A percentile compares a stretch with the other conserved stretches of the same genome.
Evolutionary conservation across 2,797 vertebrate genomes (phyloP).

Genomic region (Brachyalestes nurse): DNA sequence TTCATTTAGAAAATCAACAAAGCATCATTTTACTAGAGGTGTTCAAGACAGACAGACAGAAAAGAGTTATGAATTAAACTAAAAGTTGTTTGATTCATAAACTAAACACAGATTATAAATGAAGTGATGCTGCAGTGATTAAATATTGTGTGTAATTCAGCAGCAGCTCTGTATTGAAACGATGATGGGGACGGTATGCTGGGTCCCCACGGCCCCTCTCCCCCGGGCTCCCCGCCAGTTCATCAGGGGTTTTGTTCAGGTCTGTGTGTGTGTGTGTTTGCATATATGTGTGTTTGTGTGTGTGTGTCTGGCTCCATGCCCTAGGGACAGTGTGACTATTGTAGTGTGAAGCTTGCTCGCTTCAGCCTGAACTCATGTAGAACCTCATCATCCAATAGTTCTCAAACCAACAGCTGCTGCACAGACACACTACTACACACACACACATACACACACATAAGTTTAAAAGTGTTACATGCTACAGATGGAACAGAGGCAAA

Average conservation of each 20-base stretch:
- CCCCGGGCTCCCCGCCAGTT: conserved; percentile 38
- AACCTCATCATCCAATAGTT: conserved; percentile 31
- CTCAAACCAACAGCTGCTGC: conserved; percentile 32
- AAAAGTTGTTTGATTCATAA: background rate
- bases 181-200: conserved; percentile 2
- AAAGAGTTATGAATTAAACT: background rate
- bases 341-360: conserved; percentile 40
- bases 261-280: background rate
- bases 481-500: background rate
- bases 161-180: background rate
- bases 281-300: conserved; percentile 17
- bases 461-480: background rate
- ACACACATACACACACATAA: conserved; percentile 12
- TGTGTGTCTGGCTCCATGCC: conserved; percentile 30
- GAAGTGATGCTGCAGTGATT: background rate
- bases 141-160: conserved; percentile 19
- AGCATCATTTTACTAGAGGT: too few relatives aligned
- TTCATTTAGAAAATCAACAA: too few relatives aligned
- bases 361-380: conserved; percentile 17
- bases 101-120: background rate
- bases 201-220: conserved; percentile 17
- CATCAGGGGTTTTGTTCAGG: conserved; percentile 42
- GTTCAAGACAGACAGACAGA: too few relatives aligned
- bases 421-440: conserved; percentile 23
- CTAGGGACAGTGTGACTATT: conserved; percentile 49